Conservation (phyloP, 2,113 vertebrate genomes). For the Chloroceryle aenea region DNA sequence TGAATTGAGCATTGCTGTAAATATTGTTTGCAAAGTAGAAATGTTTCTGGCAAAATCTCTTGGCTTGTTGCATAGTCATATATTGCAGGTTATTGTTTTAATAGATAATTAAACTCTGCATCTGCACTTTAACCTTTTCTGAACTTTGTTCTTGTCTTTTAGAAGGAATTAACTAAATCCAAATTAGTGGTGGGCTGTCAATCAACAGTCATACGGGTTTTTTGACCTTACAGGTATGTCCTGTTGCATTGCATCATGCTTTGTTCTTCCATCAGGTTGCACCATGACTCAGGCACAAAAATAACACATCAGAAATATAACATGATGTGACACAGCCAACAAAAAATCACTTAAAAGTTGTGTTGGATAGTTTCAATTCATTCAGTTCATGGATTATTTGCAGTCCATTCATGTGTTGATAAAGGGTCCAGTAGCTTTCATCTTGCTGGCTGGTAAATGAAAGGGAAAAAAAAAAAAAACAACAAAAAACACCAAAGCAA, state of each 20-base stretch:
- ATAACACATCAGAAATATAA: constrained; percentile 27
- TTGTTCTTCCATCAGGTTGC: constrained; percentile 21
- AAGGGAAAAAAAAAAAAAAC: not conserved
- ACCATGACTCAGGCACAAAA: constrained; percentile 35
- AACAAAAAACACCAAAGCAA: not conserved
- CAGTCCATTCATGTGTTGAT: constrained; percentile 8
- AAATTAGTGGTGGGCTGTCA: constrained; percentile 9
- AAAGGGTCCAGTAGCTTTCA: not conserved
- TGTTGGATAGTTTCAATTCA: not conserved
- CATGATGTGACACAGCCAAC: constrained; percentile 10
- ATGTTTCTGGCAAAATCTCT: constrained; percentile 26
- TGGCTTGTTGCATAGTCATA: constrained; percentile 1
- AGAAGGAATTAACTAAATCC: constrained; percentile 18
- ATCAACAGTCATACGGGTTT: not conserved
- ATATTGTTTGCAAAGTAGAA: constrained; percentile 25
- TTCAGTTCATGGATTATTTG: constrained; percentile 19
- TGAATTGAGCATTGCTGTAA: constrained; percentile 14
- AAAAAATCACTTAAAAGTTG: constrained; percentile 21
- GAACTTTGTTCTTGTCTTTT: constrained; percentile 35
- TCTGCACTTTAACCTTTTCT: constrained; percentile 23
- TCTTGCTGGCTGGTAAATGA: not conserved
- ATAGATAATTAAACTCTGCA: constrained; percentile 10
- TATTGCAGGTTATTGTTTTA: constrained; percentile 17
- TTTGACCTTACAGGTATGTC: not conserved
- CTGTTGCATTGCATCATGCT: not conserved